Base-by-base conservation (phyloP, 2,888 invertebrate genomes). In the Cactoblastis cactorum region DNA sequence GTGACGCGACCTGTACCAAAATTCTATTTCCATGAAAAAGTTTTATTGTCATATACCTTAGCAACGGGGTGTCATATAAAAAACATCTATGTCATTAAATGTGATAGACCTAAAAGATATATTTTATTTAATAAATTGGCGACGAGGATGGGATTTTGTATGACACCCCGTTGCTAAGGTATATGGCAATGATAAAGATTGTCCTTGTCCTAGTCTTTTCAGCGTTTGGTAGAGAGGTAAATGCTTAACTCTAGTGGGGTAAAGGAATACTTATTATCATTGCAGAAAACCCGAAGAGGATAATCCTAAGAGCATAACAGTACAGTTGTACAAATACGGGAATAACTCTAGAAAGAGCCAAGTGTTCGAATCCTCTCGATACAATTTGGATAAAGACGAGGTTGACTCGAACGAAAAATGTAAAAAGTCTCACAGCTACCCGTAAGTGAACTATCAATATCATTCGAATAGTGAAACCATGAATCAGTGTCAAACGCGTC, bases 371-470 rank as follows among this genome's bases (percentile, higher is more conserved):
- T 92, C 94, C 52, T 92, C 93, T 55, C 81, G 93, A 67, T 93
- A 92, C 85, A 93, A 93, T 50, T 92, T 94, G 56, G 95, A 95
- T 59, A 91, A 93, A 67, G 95, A 95, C 67, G 94, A 95, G 78
- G 92, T 93, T 73, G 94, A 94, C 46, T 92, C 93, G 24, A 93
- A 92, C 60, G 94, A 94, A 61, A 94, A 92, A 87, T 82, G 71
- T 79, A 88, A 83, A 83, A 89, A 88, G 74, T 69, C 72, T 51
- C 77, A 80, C 75, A 67, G 56, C 62, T 69, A 82, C 69, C 85
- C 83, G 88, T 89, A 89, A 89, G 88, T 88, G 65, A 56, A n/a
- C 54, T 53, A 61, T 52, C 55, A 57, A 61, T 54, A 33, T 61
- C 50, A 53, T 56, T 56, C 63, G 61, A n/a, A 52, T 53, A 38